phyloP scores from a whole-genome alignment of 2,888 invertebrate genomes.

The Pemphredon lugubris region DNA sequence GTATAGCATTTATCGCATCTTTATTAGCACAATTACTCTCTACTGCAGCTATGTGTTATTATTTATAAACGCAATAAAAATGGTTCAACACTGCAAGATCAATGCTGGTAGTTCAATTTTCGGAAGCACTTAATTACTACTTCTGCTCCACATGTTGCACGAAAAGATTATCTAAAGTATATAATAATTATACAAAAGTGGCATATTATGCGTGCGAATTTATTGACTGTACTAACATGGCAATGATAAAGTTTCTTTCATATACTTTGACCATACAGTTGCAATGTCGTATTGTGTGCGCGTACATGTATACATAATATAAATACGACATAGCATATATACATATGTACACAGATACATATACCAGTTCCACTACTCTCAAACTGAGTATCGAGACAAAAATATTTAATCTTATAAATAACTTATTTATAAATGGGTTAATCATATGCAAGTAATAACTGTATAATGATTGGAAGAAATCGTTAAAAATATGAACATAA shows the following conservation, averaged over 20 bases:
- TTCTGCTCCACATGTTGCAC: conserved; percentile 56
- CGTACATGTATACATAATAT: conserved; percentile 44
- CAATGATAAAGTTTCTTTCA: conserved; percentile 53
- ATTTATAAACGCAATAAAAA: conserved; percentile 13
- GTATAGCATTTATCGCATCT: conserved; percentile 45
- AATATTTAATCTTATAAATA: conserved; percentile 54
- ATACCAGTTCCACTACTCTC: conserved; percentile 49
- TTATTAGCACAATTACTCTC: conserved; percentile 36
- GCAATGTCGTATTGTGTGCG: conserved; percentile 48
- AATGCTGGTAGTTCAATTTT: conserved; percentile 45
- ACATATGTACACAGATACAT: conserved; percentile 48
- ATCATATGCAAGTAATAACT: conserved; percentile 30
- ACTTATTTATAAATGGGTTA: conserved; percentile 55
- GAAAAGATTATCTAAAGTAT: conserved; percentile 33
- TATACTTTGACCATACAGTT: conserved; percentile 53
- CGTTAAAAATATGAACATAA: conserved; percentile 25
- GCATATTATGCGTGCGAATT: conserved; percentile 52
- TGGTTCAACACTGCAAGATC: conserved; percentile 9
- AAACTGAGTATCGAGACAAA: conserved; percentile 45
- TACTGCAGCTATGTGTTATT: conserved; percentile 16
- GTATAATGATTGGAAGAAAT: conserved; percentile 40
- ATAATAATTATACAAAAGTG: conserved; percentile 45
- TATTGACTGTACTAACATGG: conserved; percentile 48
- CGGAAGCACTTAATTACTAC: conserved; percentile 31
- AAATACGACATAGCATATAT: conserved; percentile 42